phyloP scores from a whole-genome alignment of 1,140 invertebrate genomes.

The Melipona quadrifasciata region DNA sequence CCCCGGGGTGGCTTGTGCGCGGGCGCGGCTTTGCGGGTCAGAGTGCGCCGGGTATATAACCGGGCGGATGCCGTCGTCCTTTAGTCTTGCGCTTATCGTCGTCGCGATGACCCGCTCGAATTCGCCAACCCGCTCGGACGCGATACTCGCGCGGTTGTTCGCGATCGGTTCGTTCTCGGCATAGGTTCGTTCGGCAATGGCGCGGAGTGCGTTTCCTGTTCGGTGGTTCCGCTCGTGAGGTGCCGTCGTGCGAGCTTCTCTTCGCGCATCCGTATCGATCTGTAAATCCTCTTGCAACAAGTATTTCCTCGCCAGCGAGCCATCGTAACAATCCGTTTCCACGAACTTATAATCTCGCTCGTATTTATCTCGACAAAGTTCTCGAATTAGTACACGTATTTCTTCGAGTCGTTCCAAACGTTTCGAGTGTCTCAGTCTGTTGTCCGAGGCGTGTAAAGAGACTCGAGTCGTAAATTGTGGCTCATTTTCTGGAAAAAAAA shows the following conservation, averaged over 20 bases:
- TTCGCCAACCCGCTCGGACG: not conserved
- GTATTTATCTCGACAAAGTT: not conserved
- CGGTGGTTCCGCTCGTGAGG: not conserved
- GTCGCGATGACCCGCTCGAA: slow-evolving; percentile 64
- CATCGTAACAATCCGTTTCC: not conserved
- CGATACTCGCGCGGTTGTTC: slow-evolving; percentile 10
- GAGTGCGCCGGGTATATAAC: slow-evolving; percentile 80
- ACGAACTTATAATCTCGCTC: not conserved
- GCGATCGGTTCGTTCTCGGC: slow-evolving; percentile 27
- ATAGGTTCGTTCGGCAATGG: not conserved
- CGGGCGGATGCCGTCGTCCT: slow-evolving; percentile 78
- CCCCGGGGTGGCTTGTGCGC: slow-evolving; percentile 74
- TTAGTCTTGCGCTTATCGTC: slow-evolving; percentile 79
- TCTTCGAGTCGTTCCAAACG: too few relatives aligned
- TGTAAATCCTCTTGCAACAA: too few relatives aligned
- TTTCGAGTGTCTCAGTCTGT: not conserved
- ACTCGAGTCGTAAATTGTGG: not conserved
- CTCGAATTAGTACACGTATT: too few relatives aligned
- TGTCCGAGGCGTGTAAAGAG: not conserved
- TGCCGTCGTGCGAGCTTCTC: too few relatives aligned
- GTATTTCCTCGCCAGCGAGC: too few relatives aligned
- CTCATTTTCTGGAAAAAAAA: not conserved
- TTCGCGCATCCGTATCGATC: not conserved
- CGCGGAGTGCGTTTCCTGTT: slow-evolving; percentile 14
- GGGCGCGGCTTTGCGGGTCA: slow-evolving; percentile 80